Base-by-base conservation (phyloP, 2,888 invertebrate genomes). In the Caenorhabditis sp. region DNA sequence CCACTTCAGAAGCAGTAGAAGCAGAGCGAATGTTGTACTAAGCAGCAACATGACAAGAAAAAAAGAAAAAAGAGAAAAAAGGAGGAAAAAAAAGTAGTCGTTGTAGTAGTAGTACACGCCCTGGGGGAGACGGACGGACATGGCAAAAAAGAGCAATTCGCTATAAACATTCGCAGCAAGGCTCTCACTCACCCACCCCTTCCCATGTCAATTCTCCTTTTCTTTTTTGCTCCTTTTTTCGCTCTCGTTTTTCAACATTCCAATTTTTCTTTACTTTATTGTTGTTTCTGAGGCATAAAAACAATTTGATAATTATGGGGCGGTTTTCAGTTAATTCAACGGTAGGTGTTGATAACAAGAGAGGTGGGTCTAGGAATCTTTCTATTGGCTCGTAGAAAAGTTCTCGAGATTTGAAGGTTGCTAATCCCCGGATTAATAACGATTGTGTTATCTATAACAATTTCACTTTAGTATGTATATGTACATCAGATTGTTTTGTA, bases 61-160 rank as follows among this genome's bases (percentile, higher is more conserved):
- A 43, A 58, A 58, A 36, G 57, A 61, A 58, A 59, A 63, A 59
- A 70, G 62, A 70, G 62, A 62, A 66, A 66, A 66, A 66, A 58
- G 66, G 58, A 66, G 70, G 62, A 66, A 66, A 70, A 70, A 70
- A 51, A 19, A 70, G 66, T 62, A 70, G 65, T 70, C 70, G 70
- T 65, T 66, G 59, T 62, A 51, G 51, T 19, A 51, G 51, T 23
- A 51, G 51, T 51, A 23, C 21, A 23, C 21, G 59, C 66, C 70
- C 70, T 70, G 70, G 70, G 69, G 70, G 71, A 71, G 71, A 66
- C 62, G 66, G 66, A 70, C 70, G 60, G 58, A 71, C 71, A 71
- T 27, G 27, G 24, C 63, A 66, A 71, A 71, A 71, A 71, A 71
- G 71, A 71, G 71, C 71, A 71, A 71, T 71, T 71, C 71, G 71